These are phyloP conservation scores for Siphlonurus alternatus DNA, from an alignment of 2,888 invertebrate genomes.

Conservation along the genomic window DNA sequence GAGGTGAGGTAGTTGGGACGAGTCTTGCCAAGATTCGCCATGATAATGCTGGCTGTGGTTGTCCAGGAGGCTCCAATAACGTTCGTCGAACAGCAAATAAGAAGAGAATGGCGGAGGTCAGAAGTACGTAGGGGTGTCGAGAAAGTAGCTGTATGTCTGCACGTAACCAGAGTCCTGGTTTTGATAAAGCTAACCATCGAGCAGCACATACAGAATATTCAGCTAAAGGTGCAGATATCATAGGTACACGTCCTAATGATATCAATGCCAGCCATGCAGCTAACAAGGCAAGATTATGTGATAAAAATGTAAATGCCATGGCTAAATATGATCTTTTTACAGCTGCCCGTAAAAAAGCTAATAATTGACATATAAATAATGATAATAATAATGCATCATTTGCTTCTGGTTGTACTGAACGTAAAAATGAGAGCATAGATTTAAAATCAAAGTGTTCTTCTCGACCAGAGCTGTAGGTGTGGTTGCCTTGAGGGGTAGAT, in stretches of 20 bases:
- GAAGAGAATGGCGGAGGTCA: slow-evolving; percentile 19
- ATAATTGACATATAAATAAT: slow-evolving; percentile 27
- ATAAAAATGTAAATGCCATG: slow-evolving; percentile 20
- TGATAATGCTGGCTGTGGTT: slow-evolving; percentile 8
- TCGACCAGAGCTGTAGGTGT: slow-evolving; percentile 24
- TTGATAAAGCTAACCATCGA: slow-evolving; percentile 21
- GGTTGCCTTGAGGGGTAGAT: slow-evolving; percentile 25
- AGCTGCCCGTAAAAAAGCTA: slow-evolving; percentile 27
- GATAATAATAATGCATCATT: slow-evolving; percentile 32
- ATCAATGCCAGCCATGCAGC: slow-evolving; percentile 28
- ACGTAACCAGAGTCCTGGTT: slow-evolving; percentile 20
- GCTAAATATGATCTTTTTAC: not conserved
- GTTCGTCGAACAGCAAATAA: not conserved
- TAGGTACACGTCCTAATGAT: slow-evolving; percentile 10
- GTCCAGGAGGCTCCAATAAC: slow-evolving; percentile 12
- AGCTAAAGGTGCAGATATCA: not conserved
- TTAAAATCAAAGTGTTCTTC: slow-evolving; percentile 27
- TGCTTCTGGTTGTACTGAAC: slow-evolving; percentile 29
- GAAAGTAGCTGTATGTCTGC: slow-evolving; percentile 18
- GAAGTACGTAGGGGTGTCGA: slow-evolving; percentile 18
- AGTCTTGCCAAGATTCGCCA: not conserved
- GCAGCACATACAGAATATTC: slow-evolving; percentile 20
- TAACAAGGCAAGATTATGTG: slow-evolving; percentile 28
- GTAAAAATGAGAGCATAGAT: slow-evolving; percentile 28
- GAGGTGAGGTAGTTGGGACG: not conserved